Conservation (phyloP, 2,888 invertebrate genomes). For the Chymomyza fuscimana region DNA sequence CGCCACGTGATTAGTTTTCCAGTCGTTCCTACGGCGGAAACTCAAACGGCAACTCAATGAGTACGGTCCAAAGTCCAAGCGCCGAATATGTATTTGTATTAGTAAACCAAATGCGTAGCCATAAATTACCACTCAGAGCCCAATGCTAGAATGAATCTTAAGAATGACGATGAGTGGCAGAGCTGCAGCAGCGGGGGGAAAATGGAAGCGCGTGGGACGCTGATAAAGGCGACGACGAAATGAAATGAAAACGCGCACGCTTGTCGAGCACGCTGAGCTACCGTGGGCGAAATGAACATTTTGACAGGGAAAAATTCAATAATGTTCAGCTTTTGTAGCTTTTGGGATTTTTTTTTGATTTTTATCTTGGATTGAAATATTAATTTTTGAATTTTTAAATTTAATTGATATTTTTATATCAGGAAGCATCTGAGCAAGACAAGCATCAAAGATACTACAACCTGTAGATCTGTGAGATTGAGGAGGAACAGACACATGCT, state of each 20-base stretch:
- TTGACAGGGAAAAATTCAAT: too few relatives aligned
- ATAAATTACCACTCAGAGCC: conserved; percentile 68
- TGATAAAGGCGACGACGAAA: conserved; percentile 4
- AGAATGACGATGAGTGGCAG: conserved; percentile 37
- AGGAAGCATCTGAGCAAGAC: too few relatives aligned
- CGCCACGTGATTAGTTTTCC: conserved; percentile 40
- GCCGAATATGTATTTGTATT: conserved; percentile 31
- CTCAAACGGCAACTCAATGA: conserved; percentile 2
- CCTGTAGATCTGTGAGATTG: too few relatives aligned
- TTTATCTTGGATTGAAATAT: too few relatives aligned
- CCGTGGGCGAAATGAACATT: too few relatives aligned
- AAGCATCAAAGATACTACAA: too few relatives aligned
- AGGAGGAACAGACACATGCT: too few relatives aligned
- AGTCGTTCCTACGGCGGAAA: not conserved
- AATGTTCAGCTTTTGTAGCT: too few relatives aligned
- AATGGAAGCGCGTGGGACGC: not conserved
- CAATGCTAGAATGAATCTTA: conserved; percentile 60
- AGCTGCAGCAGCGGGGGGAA: not conserved
- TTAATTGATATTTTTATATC: too few relatives aligned
- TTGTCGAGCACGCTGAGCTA: conserved; percentile 35
- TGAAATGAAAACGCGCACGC: conserved; percentile 55
- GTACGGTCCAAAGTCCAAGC: not conserved
- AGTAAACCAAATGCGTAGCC: conserved; percentile 74
- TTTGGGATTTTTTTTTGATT: too few relatives aligned
- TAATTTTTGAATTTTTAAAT: too few relatives aligned